Conservation (phyloP, 1,140 invertebrate genomes). For the Drosophila ercepeae region DNA sequence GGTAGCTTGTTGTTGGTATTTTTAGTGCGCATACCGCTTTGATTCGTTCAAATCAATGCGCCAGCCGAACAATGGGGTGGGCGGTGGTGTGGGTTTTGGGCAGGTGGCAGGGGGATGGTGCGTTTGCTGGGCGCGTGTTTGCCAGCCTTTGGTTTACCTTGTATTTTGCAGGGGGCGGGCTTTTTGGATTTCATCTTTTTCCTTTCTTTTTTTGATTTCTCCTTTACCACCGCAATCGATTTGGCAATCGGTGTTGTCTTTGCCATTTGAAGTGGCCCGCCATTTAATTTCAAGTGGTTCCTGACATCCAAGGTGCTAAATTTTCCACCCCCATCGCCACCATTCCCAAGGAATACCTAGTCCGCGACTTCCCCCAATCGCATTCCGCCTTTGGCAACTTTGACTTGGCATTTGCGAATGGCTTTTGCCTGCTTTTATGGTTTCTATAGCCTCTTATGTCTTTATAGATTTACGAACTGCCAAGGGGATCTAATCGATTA, state of each 20-base stretch:
- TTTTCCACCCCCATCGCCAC: conserved; percentile 7
- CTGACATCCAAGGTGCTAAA: conserved; percentile 27
- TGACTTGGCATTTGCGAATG: conserved; percentile 40
- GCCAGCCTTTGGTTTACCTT: conserved; percentile 65
- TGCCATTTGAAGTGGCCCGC: conserved; percentile 48
- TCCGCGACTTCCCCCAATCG: conserved; percentile 15
- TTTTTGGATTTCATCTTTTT: conserved; percentile 22
- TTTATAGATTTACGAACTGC: neutral
- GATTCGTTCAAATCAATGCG: conserved; percentile 81
- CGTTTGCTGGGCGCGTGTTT: conserved; percentile 56
- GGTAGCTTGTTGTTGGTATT: conserved; percentile 73
- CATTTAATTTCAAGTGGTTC: conserved; percentile 73
- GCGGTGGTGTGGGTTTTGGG: neutral
- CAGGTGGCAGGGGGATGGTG: conserved; percentile 20
- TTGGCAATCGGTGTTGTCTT: conserved; percentile 67
- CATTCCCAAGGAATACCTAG: neutral
- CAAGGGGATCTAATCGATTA: neutral
- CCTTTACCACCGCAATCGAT: conserved; percentile 21
- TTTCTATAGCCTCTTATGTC: conserved; percentile 25
- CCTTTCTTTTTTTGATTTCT: neutral
- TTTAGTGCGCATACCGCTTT: conserved; percentile 81
- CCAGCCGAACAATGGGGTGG: conserved; percentile 37
- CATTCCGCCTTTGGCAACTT: conserved; percentile 13
- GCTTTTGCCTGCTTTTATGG: conserved; percentile 11
- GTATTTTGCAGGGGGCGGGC: conserved; percentile 24